These are phyloP conservation scores for Cephalopachus bancanus DNA, from an alignment of 2,797 vertebrate genomes.

Conservation along the genomic window DNA sequence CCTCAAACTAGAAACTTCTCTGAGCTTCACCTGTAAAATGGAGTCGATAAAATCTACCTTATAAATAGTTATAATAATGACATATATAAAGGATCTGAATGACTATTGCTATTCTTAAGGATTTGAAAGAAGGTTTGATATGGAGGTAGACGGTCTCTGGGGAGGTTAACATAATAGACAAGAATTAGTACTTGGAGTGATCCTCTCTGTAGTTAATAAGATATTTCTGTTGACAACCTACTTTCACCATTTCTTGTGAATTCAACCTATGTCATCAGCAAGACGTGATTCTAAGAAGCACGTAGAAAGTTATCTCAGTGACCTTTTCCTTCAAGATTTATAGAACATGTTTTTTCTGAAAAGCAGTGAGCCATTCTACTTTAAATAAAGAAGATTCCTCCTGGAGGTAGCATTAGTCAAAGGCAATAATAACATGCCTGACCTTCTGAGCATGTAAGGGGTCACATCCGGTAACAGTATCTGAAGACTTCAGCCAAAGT, in stretches of 20 bases:
- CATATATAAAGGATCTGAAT: neutral
- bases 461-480: neutral
- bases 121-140: slow-evolving; percentile 1
- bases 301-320: slow-evolving; percentile 19
- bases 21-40: neutral
- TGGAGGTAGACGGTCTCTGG: neutral
- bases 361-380: slow-evolving; percentile 50
- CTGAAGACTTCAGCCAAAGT: slow-evolving; percentile 44
- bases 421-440: neutral
- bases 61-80: neutral
- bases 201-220: slow-evolving; percentile 9
- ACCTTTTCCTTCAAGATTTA: slow-evolving; percentile 60
- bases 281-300: slow-evolving; percentile 32
- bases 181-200: neutral
- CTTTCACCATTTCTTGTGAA: neutral
- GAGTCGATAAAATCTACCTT: slow-evolving; percentile 1
- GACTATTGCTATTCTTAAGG: neutral
- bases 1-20: neutral
- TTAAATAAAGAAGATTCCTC: slow-evolving; percentile 61
- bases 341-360: slow-evolving; percentile 53
- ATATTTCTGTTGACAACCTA: slow-evolving; percentile 48
- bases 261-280: slow-evolving; percentile 44
- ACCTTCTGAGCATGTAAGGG: neutral
- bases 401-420: slow-evolving; percentile 44
- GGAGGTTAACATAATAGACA: neutral